A percentile compares a stretch with the other conserved stretches of the same genome.
Evolutionary conservation across 2,797 vertebrate species (phyloP).

Genomic region (Catamblyrhynchus diadema): DNA sequence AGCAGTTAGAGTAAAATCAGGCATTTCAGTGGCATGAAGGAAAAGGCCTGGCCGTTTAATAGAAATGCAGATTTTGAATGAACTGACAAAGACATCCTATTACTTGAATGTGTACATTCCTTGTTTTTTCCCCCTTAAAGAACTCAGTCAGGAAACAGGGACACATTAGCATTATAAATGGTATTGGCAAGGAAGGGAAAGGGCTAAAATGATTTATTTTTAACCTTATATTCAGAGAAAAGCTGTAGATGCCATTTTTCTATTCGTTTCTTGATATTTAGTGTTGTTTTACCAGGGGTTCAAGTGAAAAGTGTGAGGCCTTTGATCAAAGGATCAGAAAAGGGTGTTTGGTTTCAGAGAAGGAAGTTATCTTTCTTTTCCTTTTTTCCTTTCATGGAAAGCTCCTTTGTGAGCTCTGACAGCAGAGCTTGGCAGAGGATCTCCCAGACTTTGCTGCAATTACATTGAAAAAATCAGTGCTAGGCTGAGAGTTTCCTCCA

Average conservation of each 20-base stretch:
- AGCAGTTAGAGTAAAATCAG: background rate
- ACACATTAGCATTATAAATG: conserved; percentile 11
- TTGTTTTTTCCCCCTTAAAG: background rate
- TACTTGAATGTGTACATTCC: conserved; percentile 10
- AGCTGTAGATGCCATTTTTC: background rate
- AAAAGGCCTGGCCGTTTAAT: background rate
- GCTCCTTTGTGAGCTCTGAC: background rate
- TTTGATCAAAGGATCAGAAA: background rate
- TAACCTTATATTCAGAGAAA: background rate
- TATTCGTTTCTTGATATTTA: background rate
- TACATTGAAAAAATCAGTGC: background rate
- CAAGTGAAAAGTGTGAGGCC: background rate
- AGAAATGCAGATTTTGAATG: background rate
- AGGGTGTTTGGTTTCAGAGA: background rate
- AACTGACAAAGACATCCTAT: background rate
- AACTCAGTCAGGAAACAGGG: background rate
- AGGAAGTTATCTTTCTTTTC: background rate
- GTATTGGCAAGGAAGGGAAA: background rate
- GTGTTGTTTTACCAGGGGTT: background rate
- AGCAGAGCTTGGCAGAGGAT: background rate
- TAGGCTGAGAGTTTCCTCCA: background rate
- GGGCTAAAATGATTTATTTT: background rate
- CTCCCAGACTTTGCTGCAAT: background rate
- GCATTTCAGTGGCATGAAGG: background rate
- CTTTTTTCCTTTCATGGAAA: background rate